Evolutionary conservation across 2,797 vertebrate species (phyloP), one percentile per base, ranked within the genome.

Genomic region (Acanthornis magna): DNA sequence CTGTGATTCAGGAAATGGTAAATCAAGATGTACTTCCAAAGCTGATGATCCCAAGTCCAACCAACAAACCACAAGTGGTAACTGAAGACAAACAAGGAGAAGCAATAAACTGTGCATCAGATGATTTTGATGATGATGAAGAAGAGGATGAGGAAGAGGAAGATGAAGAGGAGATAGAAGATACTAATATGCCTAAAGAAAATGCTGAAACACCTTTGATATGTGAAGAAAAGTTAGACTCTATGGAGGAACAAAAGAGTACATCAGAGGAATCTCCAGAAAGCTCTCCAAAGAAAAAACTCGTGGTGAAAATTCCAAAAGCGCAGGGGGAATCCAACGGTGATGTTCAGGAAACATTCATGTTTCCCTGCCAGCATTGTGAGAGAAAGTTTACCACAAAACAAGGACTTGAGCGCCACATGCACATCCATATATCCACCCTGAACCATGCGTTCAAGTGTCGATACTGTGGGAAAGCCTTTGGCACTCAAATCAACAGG

Each of bases 401-500:
- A 96, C 99, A 99, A 79, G 99, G 99, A 29, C 98, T 99, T 2
- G 99, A 99, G 75, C 99, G 99, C 40, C 99, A 99, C 93, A 98
- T 98, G 97, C 99, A 99, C 91, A 99, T 99, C 96, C 99, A 99
- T 8, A 98, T 98, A 45, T 98, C 98, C 17, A 97, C 98, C 4
- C 51, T 98, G 42, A 97, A 63, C 45, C 99, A 99, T 6, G 98
- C 99, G 13, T 99, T 99, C 97, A 99, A 98, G 93, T 99, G 99
- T 86, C 98, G 98, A 5, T 99, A 99, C 91, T 99, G 99, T 32
- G 98, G 98, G 84, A 99, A 99, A 87, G 98, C 98, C 3, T 99
- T 99, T 6, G 99, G 99, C 83, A 99, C 99, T 2, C 99, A 99
- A 40, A 99, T 99, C 48, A 99, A 99, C 89, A 97, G 99, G 89